Percentiles rank a stretch among this genome's conserved stretches.
Conservation (phyloP, 2,797 vertebrate species). For the Lemur catta region DNA sequence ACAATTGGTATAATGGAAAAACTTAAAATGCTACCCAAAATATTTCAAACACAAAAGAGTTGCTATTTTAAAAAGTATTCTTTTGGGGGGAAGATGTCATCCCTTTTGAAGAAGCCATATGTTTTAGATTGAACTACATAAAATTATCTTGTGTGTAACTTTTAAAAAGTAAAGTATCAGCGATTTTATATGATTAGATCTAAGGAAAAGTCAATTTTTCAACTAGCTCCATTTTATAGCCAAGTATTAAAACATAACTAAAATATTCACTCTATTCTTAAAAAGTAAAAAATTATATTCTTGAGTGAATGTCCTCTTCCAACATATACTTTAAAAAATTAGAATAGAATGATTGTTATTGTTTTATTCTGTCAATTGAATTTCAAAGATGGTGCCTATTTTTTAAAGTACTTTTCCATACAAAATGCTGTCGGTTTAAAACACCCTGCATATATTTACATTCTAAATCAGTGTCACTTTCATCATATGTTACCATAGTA, state of each 20-base stretch:
- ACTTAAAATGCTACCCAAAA: not conserved
- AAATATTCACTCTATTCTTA: not conserved
- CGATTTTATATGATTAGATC: not conserved
- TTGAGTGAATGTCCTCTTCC: conserved; percentile 17
- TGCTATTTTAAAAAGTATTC: not conserved
- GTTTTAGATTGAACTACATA: not conserved
- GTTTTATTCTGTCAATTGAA: conserved; percentile 55
- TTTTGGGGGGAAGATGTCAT: not conserved
- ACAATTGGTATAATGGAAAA: not conserved
- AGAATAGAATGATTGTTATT: conserved; percentile 49
- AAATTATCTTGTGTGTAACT: not conserved
- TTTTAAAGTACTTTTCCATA: conserved; percentile 66
- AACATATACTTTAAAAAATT: conserved; percentile 12
- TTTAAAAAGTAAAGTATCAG: not conserved
- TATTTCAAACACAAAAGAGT: not conserved
- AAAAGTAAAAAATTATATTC: not conserved
- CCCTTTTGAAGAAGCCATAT: not conserved
- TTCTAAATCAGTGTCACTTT: conserved; percentile 72
- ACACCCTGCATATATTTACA: conserved; percentile 74
- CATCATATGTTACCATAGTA: conserved; percentile 69
- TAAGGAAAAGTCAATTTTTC: conserved; percentile 7
- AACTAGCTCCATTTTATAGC: not conserved
- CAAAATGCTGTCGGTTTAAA: conserved; percentile 68
- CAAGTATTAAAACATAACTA: not conserved
- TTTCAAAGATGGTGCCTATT: conserved; percentile 61